Percentiles rank a stretch among this genome's conserved stretches.
phyloP scores from a whole-genome alignment of 2,113 vertebrate genomes.

The Pleuronectes platessa region DNA sequence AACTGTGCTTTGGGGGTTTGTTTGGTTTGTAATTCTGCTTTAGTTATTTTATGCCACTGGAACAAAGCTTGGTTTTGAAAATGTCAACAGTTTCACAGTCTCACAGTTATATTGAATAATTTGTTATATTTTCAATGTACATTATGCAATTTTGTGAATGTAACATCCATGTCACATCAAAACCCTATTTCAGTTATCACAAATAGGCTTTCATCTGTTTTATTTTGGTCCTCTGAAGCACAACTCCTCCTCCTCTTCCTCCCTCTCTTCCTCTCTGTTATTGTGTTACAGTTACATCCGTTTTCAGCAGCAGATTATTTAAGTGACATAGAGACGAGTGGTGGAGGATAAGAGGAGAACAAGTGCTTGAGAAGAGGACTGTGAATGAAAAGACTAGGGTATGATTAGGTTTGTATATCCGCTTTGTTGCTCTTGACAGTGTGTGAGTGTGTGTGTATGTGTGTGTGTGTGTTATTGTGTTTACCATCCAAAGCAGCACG shows the following conservation, averaged over 20 bases:
- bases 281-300: neutral
- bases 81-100: no score
- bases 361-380: slow-evolving; percentile 28
- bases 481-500: neutral
- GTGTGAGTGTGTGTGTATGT: slow-evolving; percentile 6
- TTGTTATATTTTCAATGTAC: neutral
- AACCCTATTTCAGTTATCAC: neutral
- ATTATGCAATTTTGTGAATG: neutral
- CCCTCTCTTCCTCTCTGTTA: neutral
- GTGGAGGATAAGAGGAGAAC: neutral
- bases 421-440: neutral
- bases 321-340: neutral
- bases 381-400: slow-evolving; percentile 3
- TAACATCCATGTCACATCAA: neutral
- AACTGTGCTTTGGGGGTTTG: no score
- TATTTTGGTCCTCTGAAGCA: neutral
- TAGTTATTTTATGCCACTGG: no score
- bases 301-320: slow-evolving; percentile 4
- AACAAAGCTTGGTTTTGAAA: no score
- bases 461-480: neutral
- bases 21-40: no score
- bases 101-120: no score
- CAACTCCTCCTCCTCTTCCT: neutral
- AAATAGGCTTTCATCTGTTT: neutral
- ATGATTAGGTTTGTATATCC: neutral